Percentiles rank a stretch among this genome's conserved stretches.
These are phyloP conservation scores for Neopipo cinnamomea DNA, from an alignment of 2,113 vertebrate species.

Conservation along the genomic window DNA sequence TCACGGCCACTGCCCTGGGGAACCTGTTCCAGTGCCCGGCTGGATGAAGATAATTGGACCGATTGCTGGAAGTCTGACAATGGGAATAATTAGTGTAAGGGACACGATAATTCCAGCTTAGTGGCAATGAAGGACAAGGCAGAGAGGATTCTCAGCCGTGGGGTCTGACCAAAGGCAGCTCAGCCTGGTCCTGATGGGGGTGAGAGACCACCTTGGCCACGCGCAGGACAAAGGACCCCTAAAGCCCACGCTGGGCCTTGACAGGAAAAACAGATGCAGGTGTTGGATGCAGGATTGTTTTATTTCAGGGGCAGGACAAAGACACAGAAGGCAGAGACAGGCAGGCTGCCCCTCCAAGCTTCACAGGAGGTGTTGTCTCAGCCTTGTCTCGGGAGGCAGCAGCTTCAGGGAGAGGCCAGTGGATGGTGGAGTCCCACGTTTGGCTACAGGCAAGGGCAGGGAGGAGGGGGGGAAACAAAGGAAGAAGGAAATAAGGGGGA, in stretches of 20 bases:
- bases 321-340: rapidly evolving
- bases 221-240: rapidly evolving
- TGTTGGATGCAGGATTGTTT: neutral
- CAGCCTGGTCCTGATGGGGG: neutral
- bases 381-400: neutral
- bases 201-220: rapidly evolving
- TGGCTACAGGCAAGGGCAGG: rapidly evolving
- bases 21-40: too few relatives aligned
- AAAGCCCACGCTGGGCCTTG: rapidly evolving
- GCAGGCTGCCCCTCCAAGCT: neutral
- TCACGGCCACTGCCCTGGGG: neutral
- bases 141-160: neutral
- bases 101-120: neutral
- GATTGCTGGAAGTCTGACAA: neutral
- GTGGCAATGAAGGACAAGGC: neutral
- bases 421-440: rapidly evolving
- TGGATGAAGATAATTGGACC: neutral
- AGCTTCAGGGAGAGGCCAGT: neutral
- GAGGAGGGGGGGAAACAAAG: neutral
- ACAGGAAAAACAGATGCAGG: neutral
- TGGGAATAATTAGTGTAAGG: neutral
- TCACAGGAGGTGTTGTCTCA: neutral
- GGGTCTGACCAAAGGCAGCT: neutral
- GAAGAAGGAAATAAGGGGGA: neutral
- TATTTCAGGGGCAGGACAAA: neutral